Conservation (phyloP, 1,140 invertebrate species). For the Chymomyza costata region DNA sequence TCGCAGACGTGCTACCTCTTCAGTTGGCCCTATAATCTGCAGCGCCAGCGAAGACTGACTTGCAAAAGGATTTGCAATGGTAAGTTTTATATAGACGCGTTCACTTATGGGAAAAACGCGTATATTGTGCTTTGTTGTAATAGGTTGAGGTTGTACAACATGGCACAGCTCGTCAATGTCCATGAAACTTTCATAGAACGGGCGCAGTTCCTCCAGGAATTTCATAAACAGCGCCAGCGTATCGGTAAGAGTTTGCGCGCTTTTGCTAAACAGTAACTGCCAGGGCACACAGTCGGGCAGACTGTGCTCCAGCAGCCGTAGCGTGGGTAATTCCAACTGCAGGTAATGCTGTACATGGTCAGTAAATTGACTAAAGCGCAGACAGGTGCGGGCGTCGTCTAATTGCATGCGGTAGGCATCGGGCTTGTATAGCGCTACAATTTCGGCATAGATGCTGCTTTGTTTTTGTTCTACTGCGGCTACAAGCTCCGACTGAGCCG, state of each 20-base stretch:
- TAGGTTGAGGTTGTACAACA: slow-evolving; percentile 53
- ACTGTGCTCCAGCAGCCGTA: slow-evolving; percentile 50
- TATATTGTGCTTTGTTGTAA: slow-evolving; percentile 54
- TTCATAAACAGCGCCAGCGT: slow-evolving; percentile 43
- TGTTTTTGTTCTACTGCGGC: not conserved
- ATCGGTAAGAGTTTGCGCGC: slow-evolving; percentile 17
- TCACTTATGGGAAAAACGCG: slow-evolving; percentile 59
- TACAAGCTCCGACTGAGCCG: not conserved
- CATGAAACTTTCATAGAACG: slow-evolving; percentile 58
- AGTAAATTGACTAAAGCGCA: slow-evolving; percentile 47
- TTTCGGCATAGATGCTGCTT: slow-evolving; percentile 46
- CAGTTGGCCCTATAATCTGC: slow-evolving; percentile 63
- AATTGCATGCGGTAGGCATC: slow-evolving; percentile 42
- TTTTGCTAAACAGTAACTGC: slow-evolving; percentile 35
- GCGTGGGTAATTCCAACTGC: slow-evolving; percentile 43
- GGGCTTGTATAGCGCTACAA: slow-evolving; percentile 41
- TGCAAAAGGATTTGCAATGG: slow-evolving; percentile 53
- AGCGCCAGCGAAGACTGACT: slow-evolving; percentile 46
- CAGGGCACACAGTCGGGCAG: slow-evolving; percentile 49
- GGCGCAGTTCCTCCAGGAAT: slow-evolving; percentile 51
- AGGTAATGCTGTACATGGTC: slow-evolving; percentile 51
- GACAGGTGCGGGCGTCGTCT: slow-evolving; percentile 28
- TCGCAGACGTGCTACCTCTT: slow-evolving; percentile 50
- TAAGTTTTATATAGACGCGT: slow-evolving; percentile 52
- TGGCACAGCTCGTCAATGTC: slow-evolving; percentile 68